Conservation (phyloP, 2,797 vertebrate species). For the Rhinella marina region DNA sequence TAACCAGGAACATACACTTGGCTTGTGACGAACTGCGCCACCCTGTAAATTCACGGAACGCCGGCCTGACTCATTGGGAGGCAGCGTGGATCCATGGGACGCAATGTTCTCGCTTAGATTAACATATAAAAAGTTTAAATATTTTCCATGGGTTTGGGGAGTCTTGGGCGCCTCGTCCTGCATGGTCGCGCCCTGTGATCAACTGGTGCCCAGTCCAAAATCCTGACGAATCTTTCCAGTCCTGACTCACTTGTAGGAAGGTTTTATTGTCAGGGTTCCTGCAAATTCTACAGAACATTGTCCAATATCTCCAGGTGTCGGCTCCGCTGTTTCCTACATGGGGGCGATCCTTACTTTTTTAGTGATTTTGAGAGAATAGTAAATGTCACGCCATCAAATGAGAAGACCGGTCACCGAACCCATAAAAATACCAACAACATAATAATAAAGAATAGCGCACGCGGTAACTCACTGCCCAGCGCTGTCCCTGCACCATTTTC, state of each 20-base stretch:
- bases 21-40: neutral
- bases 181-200: neutral
- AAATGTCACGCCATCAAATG: no score
- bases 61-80: neutral
- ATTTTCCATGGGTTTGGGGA: slow-evolving; percentile 7
- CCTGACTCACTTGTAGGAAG: neutral
- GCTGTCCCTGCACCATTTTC: no score
- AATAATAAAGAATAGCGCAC: no score
- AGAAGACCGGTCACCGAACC: no score
- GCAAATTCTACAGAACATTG: neutral
- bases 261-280: neutral
- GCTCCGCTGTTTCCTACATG: neutral
- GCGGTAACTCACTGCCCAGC: no score
- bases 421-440: no score
- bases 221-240: neutral
- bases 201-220: neutral
- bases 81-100: neutral
- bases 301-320: neutral
- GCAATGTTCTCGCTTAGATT: neutral
- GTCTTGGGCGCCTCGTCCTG: neutral
- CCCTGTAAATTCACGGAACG: neutral
- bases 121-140: neutral
- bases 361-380: no score
- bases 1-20: neutral
- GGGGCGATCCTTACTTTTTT: neutral